Base-by-base conservation (phyloP, 2,888 invertebrate genomes). In the Eledona agricola region DNA sequence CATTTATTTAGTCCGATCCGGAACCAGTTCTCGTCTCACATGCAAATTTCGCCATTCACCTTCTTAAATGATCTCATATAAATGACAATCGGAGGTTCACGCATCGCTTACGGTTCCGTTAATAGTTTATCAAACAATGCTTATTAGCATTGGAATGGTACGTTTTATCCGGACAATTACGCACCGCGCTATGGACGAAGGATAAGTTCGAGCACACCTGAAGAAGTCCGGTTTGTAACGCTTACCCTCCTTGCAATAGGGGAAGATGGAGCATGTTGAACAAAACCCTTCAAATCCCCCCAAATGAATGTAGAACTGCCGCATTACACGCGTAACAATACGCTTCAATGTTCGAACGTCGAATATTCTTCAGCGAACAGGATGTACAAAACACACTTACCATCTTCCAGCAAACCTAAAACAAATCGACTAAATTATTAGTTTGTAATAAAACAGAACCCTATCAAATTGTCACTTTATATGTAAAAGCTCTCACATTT, bases 111-210 rank as follows among this genome's bases (percentile, higher is more conserved):
- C 50, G 60, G 52, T 56, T 46, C 58, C 55, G 58, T 46, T 58
- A 53, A 53, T 51, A 26, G 47, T 47, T 37, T 53, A 42, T 54
- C 55, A 57, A 52, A 58, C 51, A 61, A 58, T 55, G 43, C 51
- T 31, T 29, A 58, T 63, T 63, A 61, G 55, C 63, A 59, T 60
- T 45, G 57, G 57, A 63, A 63, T 63, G 42, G 55, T 32, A 45
- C 53, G 60, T 63, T 63, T 59, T 46, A 51, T 58, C 49, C 57
- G 57, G 51, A 49, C 59, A 63, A 63, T 63, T 61, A 63, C 60
- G 50, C 60, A 13, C 29, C 12, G 17, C 13, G 20, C 38, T 9
- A 11, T 17, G 17, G 7, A 7, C 4, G 34, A n/a, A 9, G 34
- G 19, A 43, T n/a, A n/a, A n/a, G 29, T 16, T 11, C 19, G 7